These are phyloP conservation scores for Emydocephalus ijimae DNA, from an alignment of 2,113 vertebrate species.

Conservation along the genomic window DNA sequence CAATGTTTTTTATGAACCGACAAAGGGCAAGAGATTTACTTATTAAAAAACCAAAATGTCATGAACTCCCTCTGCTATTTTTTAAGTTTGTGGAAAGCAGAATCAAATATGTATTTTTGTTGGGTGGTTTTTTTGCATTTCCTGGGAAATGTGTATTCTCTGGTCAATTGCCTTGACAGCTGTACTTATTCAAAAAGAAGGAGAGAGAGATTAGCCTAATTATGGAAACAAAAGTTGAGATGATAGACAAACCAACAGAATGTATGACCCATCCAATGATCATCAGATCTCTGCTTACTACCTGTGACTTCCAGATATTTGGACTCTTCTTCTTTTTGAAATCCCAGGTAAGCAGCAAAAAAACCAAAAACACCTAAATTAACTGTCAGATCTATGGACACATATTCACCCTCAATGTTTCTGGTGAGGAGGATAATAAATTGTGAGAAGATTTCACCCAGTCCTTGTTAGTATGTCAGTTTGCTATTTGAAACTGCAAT, in stretches of 20 bases:
- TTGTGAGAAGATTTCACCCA: neutral
- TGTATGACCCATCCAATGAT: neutral
- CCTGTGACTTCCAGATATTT: neutral
- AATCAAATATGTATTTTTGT: neutral
- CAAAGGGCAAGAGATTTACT: neutral
- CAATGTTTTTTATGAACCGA: neutral
- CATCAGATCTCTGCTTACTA: neutral
- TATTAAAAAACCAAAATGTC: neutral
- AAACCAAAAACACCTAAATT: neutral
- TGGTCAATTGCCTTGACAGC: neutral
- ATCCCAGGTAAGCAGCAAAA: neutral
- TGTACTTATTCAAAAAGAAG: neutral
- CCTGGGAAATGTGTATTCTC: neutral
- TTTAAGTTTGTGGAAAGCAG: neutral
- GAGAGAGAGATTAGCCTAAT: neutral
- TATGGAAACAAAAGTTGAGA: neutral
- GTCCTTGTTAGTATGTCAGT: neutral
- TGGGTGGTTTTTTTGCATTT: neutral
- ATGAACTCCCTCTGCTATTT: neutral
- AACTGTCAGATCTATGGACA: neutral
- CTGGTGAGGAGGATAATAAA: neutral
- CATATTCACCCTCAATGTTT: neutral
- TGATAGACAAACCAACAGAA: neutral
- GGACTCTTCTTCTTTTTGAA: neutral
- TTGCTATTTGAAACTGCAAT: neutral